These are phyloP conservation scores for Oeneis ivallda DNA, from an alignment of 2,888 invertebrate species.

Conservation along the genomic window DNA sequence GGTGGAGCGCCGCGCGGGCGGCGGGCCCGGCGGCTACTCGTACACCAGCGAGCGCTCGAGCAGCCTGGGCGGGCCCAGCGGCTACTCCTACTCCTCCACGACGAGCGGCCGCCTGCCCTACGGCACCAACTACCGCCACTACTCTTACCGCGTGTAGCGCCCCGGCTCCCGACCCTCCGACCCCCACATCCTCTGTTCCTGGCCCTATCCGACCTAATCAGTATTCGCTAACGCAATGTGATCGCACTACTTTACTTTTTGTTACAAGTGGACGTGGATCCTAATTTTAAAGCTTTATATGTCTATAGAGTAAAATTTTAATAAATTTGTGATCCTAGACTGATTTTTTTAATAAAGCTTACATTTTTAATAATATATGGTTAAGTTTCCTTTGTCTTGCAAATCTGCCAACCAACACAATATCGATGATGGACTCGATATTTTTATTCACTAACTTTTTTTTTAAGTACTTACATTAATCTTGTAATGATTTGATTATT, in stretches of 20 bases:
- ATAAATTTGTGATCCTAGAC: slow-evolving; percentile 69
- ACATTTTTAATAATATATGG: slow-evolving; percentile 62
- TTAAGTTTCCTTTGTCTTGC: slow-evolving; percentile 56
- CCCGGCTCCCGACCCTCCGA: slow-evolving; percentile 54
- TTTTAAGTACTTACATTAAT: too few relatives aligned
- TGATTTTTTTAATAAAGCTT: slow-evolving; percentile 80
- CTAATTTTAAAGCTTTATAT: slow-evolving; percentile 58
- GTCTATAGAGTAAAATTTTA: slow-evolving; percentile 57
- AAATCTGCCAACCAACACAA: slow-evolving; percentile 50
- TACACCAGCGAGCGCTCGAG: slow-evolving; percentile 88
- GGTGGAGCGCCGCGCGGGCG: slow-evolving; percentile 86
- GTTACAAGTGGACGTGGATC: slow-evolving; percentile 69
- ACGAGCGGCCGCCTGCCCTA: slow-evolving; percentile 90
- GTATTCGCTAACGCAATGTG: slow-evolving; percentile 75
- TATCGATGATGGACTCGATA: slow-evolving; percentile 70
- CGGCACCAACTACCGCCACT: slow-evolving; percentile 92
- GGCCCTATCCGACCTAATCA: slow-evolving; percentile 63
- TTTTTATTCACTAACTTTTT: slow-evolving; percentile 56
- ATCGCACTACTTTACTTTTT: slow-evolving; percentile 71
- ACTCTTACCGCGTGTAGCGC: slow-evolving; percentile 91
- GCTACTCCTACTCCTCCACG: slow-evolving; percentile 91
- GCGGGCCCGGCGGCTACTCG: slow-evolving; percentile 88
- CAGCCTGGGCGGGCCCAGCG: slow-evolving; percentile 89
- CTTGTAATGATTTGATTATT: too few relatives aligned
- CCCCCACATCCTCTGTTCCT: slow-evolving; percentile 48